Evolutionary conservation across 2,113 vertebrate genomes (phyloP).

Genomic region (Prunella himalayana): DNA sequence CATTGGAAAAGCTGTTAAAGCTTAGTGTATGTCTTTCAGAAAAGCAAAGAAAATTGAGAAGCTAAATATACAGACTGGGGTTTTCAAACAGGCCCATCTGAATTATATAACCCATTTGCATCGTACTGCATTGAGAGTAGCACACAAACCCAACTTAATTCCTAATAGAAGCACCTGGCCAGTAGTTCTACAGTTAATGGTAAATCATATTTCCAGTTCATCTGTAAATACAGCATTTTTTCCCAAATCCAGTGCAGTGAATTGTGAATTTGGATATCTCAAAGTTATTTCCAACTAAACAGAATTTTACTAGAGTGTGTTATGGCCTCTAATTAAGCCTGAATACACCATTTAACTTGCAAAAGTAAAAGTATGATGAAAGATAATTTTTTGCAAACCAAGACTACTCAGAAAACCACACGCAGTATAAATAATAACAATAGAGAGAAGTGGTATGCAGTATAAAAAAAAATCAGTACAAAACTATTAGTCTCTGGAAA

Average conservation of each 20-base stretch:
- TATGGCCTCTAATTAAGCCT: neutral
- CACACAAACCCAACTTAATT: neutral
- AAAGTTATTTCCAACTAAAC: neutral
- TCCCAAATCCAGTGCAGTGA: neutral
- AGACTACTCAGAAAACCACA: neutral
- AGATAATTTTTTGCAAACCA: neutral
- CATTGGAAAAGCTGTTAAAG: neutral
- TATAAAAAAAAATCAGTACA: neutral
- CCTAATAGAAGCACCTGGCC: neutral
- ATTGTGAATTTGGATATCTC: neutral
- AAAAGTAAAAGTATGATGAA: neutral
- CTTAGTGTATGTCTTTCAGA: neutral
- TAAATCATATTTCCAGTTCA: neutral
- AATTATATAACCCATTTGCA: neutral
- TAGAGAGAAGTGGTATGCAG: neutral
- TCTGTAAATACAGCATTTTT: neutral
- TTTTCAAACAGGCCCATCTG: neutral
- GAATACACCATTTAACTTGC: neutral
- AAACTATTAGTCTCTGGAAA: neutral
- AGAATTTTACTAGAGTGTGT: neutral
- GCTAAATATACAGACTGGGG: neutral
- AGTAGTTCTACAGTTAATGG: neutral
- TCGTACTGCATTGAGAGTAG: neutral
- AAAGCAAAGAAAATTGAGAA: neutral
- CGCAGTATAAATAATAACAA: neutral